A percentile compares a stretch with the other conserved stretches of the same genome.
Evolutionary conservation across 2,797 vertebrate species (phyloP).

Genomic region (Tauraco hartlaubi): DNA sequence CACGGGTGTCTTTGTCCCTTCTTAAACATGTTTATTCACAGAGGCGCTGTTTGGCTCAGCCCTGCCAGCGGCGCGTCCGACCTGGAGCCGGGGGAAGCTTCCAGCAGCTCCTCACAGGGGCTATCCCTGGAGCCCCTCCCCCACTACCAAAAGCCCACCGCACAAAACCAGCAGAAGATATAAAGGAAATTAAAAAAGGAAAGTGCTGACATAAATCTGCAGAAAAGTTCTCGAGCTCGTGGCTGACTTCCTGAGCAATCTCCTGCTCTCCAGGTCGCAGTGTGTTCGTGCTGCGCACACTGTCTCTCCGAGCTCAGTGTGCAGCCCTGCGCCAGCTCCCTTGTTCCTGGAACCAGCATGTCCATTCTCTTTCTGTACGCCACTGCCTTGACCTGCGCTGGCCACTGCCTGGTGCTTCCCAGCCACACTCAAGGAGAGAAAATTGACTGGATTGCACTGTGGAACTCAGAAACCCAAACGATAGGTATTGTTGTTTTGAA

Average conservation of each 20-base stretch:
- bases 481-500: slow-evolving; percentile 16
- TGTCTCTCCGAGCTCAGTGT: slow-evolving; percentile 74
- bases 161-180: neutral
- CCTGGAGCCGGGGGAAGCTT: no score
- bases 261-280: slow-evolving; percentile 49
- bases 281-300: slow-evolving; percentile 74
- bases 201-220: neutral
- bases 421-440: slow-evolving; percentile 69
- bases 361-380: slow-evolving; percentile 72
- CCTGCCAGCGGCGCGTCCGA: no score
- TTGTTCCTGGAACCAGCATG: slow-evolving; percentile 65
- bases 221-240: neutral
- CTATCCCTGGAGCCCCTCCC: no score
- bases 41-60: no score
- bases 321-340: slow-evolving; percentile 62
- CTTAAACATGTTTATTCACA: no score
- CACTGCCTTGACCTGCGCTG: slow-evolving; percentile 61
- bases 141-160: no score
- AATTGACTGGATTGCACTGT: slow-evolving; percentile 64
- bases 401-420: slow-evolving; percentile 68
- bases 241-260: neutral
- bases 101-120: no score
- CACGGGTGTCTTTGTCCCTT: no score
- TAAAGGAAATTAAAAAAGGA: neutral
- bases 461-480: slow-evolving; percentile 64